Percentiles rank a stretch among this genome's conserved stretches.
Conservation (phyloP, 2,888 invertebrate genomes). For the Hydropsyche betteni region DNA sequence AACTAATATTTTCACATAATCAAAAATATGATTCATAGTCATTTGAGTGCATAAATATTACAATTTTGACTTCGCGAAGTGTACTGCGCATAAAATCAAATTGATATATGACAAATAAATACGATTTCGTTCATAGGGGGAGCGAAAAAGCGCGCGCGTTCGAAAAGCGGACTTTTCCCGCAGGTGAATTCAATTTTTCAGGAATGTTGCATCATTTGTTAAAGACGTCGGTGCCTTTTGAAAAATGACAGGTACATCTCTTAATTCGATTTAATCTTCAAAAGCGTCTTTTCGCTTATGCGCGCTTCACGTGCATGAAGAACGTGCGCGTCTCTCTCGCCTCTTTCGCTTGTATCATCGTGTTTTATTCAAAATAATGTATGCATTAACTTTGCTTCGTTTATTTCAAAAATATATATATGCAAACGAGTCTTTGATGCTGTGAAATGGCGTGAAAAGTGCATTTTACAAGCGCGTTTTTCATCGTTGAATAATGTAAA, state of each 20-base stretch:
- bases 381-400: slow-evolving; percentile 18
- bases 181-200: slow-evolving; percentile 23
- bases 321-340: not conserved
- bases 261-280: slow-evolving; percentile 37
- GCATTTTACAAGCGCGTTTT: slow-evolving; percentile 10
- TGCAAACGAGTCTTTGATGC: slow-evolving; percentile 17
- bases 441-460: slow-evolving; percentile 11
- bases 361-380: slow-evolving; percentile 1
- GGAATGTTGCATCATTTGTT: slow-evolving; percentile 35
- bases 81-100: too few species aligned
- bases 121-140: too few species aligned
- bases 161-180: slow-evolving; percentile 7
- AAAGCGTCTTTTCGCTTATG: not conserved
- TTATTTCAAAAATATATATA: not conserved
- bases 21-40: too few species aligned
- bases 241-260: slow-evolving; percentile 28
- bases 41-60: too few species aligned
- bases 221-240: slow-evolving; percentile 33
- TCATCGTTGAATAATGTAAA: slow-evolving; percentile 9
- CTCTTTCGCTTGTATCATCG: slow-evolving; percentile 3
- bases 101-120: too few species aligned
- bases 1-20: too few species aligned
- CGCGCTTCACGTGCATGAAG: too few species aligned
- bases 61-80: too few species aligned
- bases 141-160: not conserved